Evolutionary conservation across 1,140 invertebrate genomes (phyloP).

Genomic region (Orussus abietinus): DNA sequence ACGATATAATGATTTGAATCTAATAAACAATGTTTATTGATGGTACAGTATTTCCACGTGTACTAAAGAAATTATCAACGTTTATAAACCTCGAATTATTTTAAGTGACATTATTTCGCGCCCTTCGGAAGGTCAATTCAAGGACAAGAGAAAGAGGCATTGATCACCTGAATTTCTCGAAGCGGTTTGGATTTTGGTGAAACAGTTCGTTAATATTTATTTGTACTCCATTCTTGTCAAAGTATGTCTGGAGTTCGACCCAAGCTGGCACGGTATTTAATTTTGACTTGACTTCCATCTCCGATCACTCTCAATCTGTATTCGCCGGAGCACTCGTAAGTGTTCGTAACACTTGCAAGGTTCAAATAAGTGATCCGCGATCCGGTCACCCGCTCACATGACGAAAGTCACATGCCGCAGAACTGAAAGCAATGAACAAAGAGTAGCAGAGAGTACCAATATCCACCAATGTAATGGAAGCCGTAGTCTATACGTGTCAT

Average conservation of each 20-base stretch:
- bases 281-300: conserved; percentile 49
- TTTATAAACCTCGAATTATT: not conserved
- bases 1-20: not conserved
- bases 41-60: not conserved
- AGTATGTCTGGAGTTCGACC: conserved; percentile 70
- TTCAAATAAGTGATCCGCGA: no score
- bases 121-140: conserved; percentile 31
- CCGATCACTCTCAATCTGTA: no score
- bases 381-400: no score
- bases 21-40: not conserved
- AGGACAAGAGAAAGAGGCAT: conserved; percentile 29
- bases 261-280: conserved; percentile 66
- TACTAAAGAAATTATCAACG: not conserved
- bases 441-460: no score
- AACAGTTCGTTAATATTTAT: conserved; percentile 78
- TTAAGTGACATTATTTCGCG: not conserved
- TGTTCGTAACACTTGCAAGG: not conserved
- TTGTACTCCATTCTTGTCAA: conserved; percentile 61
- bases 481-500: no score
- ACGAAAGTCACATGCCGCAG: no score
- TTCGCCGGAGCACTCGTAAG: no score
- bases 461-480: no score
- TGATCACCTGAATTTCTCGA: conserved; percentile 75
- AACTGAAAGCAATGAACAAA: no score
- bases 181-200: conserved; percentile 68